Percentiles rank a stretch among this genome's conserved stretches.
Evolutionary conservation across 2,888 invertebrate genomes (phyloP).

Genomic region (Cantharis nigra): DNA sequence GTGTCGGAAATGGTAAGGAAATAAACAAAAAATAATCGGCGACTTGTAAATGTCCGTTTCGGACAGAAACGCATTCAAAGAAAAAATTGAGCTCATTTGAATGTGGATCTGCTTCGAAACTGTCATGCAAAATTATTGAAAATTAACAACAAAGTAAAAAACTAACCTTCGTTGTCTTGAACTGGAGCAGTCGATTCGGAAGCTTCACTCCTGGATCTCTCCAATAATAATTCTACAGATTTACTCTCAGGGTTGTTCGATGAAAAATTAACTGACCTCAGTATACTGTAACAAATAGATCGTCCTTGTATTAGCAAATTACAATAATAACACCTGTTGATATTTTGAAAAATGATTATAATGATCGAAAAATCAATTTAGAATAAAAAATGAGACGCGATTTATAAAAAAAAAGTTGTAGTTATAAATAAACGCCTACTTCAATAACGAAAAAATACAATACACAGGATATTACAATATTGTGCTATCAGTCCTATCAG

Average conservation of each 20-base stretch:
- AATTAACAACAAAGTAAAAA: background rate
- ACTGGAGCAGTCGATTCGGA: constrained; percentile 62
- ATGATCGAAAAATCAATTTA: background rate
- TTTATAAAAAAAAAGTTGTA: constrained; percentile 1
- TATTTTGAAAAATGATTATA: background rate
- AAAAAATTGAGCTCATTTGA: background rate
- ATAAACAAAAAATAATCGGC: background rate
- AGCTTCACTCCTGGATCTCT: constrained; percentile 69
- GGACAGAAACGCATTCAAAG: background rate
- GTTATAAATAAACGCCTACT: constrained; percentile 15
- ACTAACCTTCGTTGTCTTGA: constrained; percentile 55
- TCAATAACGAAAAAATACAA: constrained; percentile 8
- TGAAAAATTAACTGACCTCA: constrained; percentile 78
- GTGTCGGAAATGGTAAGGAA: background rate
- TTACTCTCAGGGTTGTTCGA: constrained; percentile 60
- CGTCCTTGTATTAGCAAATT: background rate
- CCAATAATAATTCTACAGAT: constrained; percentile 75
- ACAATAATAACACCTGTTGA: background rate
- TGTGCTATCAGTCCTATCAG: constrained; percentile 8
- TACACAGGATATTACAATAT: constrained; percentile 6
- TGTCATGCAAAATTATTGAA: background rate
- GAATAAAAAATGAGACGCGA: background rate
- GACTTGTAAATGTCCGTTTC: background rate
- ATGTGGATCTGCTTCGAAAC: background rate
- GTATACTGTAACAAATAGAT: constrained; percentile 63